These are phyloP conservation scores for Gallinago undulata DNA, from an alignment of 2,113 vertebrate genomes.

Conservation along the genomic window DNA sequence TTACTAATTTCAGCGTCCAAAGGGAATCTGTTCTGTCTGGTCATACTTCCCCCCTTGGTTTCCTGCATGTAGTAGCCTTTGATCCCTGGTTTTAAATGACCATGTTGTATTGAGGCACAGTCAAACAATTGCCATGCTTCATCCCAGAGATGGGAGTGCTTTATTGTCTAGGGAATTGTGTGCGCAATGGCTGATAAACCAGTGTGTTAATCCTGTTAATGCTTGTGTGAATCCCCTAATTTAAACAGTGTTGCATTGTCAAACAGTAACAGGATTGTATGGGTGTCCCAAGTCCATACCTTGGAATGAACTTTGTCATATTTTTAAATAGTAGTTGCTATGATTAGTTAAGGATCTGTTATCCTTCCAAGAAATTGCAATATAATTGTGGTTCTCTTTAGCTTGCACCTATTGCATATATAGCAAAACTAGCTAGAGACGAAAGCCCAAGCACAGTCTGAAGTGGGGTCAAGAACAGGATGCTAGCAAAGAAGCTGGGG, in stretches of 20 bases:
- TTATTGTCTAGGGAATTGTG: not conserved
- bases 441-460: not conserved
- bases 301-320: not conserved
- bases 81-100: not conserved
- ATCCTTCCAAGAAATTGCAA: not conserved
- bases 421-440: not conserved
- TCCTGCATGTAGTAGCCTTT: not conserved
- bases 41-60: not conserved
- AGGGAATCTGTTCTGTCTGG: not conserved
- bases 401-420: not conserved
- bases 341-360: not conserved
- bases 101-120: not conserved
- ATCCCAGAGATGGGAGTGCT: not conserved
- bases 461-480: not conserved
- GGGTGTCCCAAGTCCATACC: not conserved
- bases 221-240: not conserved
- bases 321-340: not conserved
- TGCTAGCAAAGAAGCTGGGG: not conserved
- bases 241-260: not conserved
- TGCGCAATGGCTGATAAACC: constrained; percentile 18
- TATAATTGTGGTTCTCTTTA: not conserved
- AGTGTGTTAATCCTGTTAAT: constrained; percentile 33
- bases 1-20: not conserved
- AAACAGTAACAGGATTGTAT: not conserved
- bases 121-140: not conserved